Evolutionary conservation across 2,797 vertebrate genomes (phyloP).

Genomic region (Malacoctenus gilli): DNA sequence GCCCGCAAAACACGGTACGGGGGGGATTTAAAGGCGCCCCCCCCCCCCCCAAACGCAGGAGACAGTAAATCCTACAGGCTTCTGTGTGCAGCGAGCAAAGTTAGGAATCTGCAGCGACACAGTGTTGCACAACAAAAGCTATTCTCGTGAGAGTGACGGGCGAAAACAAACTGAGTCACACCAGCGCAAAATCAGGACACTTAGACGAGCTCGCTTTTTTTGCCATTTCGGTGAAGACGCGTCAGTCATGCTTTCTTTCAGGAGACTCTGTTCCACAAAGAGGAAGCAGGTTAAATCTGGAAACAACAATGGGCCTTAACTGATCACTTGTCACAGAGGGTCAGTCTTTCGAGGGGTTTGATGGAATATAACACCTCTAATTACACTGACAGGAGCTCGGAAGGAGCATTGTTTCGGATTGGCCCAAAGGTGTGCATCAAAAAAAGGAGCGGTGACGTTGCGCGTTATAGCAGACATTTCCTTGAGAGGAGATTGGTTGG

Average conservation of each 20-base stretch:
- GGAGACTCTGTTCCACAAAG: not conserved
- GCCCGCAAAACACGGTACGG: conserved; percentile 33
- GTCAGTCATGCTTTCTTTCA: conserved; percentile 13
- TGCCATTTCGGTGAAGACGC: conserved; percentile 1
- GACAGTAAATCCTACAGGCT: conserved; percentile 46
- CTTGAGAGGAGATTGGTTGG: too few species aligned
- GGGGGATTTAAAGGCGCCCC: conserved; percentile 55
- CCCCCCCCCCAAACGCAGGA: conserved; percentile 44
- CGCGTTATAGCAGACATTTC: too few species aligned
- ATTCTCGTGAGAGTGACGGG: conserved; percentile 17
- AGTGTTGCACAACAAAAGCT: conserved; percentile 13
- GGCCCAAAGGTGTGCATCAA: too few species aligned
- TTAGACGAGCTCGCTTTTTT: conserved; percentile 9
- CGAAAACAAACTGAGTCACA: conserved; percentile 31
- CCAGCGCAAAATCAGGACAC: conserved; percentile 9
- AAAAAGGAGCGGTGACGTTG: too few species aligned
- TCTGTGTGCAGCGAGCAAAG: conserved; percentile 43
- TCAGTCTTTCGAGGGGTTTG: too few species aligned
- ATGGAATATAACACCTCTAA: too few species aligned
- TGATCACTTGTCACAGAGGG: too few species aligned
- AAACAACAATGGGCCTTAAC: too few species aligned
- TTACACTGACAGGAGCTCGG: too few species aligned
- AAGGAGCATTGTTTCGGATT: too few species aligned
- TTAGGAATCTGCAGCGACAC: conserved; percentile 43
- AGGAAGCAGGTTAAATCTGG: conserved; percentile 1